These are phyloP conservation scores for Drosophila nr. fundita DNA, from an alignment of 2,888 invertebrate genomes.

Conservation along the genomic window DNA sequence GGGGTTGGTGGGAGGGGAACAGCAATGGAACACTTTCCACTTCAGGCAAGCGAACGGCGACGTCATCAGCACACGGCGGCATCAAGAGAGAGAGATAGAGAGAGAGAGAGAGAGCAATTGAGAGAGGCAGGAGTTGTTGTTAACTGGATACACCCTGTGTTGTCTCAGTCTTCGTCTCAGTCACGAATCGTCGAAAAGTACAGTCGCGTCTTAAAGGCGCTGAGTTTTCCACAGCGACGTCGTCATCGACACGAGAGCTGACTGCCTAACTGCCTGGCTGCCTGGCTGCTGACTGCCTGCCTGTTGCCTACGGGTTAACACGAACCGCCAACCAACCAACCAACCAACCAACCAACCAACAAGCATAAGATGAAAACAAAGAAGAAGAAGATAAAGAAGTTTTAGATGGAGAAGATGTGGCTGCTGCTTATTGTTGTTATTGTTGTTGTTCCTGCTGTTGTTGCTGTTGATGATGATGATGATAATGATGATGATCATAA, in stretches of 20 bases:
- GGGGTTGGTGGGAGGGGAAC: not conserved
- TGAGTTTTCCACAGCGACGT: slow-evolving; percentile 58
- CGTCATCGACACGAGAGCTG: slow-evolving; percentile 26
- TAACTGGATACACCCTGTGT: slow-evolving; percentile 50
- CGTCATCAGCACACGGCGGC: slow-evolving; percentile 34
- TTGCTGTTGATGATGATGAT: slow-evolving; percentile 35
- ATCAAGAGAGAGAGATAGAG: too few species aligned
- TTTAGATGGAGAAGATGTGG: slow-evolving; percentile 6
- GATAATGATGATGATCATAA: slow-evolving; percentile 35
- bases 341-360: not conserved
- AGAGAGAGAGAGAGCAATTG: slow-evolving; percentile 3
- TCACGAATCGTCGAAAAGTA: slow-evolving; percentile 46
- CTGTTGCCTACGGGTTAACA: slow-evolving; percentile 42
- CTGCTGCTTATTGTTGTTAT: slow-evolving; percentile 21
- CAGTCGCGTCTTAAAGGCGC: slow-evolving; percentile 62
- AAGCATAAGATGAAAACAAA: not conserved
- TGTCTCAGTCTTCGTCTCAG: slow-evolving; percentile 5
- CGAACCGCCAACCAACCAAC: slow-evolving; percentile 3
- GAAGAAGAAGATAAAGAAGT: not conserved
- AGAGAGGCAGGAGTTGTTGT: slow-evolving; percentile 33
- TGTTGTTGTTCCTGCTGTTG: slow-evolving; percentile 23
- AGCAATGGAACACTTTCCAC: slow-evolving; percentile 48
- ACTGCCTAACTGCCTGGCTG: not conserved
- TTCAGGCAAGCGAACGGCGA: slow-evolving; percentile 35
- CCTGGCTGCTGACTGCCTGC: slow-evolving; percentile 12